Percentiles rank a stretch among this genome's conserved stretches.
Conservation (phyloP, 1,140 invertebrate genomes). For the Potamilus streckersoni region DNA sequence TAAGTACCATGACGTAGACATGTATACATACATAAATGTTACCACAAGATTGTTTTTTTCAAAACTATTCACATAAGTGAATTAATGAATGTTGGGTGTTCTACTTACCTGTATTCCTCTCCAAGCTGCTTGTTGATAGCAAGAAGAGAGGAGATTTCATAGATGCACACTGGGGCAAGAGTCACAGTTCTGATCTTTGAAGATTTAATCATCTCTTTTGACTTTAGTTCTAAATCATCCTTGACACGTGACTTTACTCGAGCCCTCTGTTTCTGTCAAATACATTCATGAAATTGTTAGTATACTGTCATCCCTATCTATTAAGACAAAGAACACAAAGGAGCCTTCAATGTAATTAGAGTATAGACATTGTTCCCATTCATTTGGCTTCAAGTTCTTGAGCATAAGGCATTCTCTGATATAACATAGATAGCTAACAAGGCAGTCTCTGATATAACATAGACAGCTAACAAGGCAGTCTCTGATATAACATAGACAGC, state of each 20-base stretch:
- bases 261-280: conserved; percentile 18
- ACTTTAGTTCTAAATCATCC: conserved; percentile 14
- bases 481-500: no score
- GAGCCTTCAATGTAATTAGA: no score
- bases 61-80: no score
- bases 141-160: conserved; percentile 82
- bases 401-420: no score
- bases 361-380: no score
- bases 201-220: conserved; percentile 17
- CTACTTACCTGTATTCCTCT: conserved; percentile 82
- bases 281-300: neutral
- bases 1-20: neutral
- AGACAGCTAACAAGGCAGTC: no score
- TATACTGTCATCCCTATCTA: neutral
- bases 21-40: neutral
- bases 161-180: conserved; percentile 78
- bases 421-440: no score
- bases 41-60: neutral
- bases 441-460: no score
- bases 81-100: no score
- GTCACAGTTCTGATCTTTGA: conserved; percentile 50
- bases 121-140: conserved; percentile 83
- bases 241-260: conserved; percentile 19
- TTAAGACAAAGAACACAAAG: neutral
- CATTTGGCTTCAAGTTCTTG: no score